These are phyloP conservation scores for Anoplius nigerrimus DNA, from an alignment of 2,888 invertebrate genomes.

Conservation along the genomic window DNA sequence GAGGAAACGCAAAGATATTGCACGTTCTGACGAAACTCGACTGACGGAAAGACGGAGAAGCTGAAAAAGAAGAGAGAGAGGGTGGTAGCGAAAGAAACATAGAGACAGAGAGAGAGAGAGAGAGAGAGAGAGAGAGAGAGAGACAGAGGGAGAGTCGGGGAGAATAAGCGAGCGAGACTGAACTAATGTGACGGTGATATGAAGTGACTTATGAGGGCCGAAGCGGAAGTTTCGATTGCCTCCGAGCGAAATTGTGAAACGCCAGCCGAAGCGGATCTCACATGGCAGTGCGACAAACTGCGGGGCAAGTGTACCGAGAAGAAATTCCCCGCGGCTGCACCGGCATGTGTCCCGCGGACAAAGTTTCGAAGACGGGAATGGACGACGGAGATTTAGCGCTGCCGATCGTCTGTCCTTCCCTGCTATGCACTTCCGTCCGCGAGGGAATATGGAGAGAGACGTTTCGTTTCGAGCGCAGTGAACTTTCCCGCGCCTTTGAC, in stretches of 20 bases:
- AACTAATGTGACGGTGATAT: conserved; percentile 37
- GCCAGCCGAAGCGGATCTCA: conserved; percentile 4
- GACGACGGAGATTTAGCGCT: too few relatives aligned
- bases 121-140: conserved; percentile 7
- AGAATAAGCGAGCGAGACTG: conserved; percentile 4
- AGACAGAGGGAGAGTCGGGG: conserved; percentile 1
- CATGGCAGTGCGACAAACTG: conserved; percentile 1
- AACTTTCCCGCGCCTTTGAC: too few relatives aligned
- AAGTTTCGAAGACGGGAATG: too few relatives aligned
- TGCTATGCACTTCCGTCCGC: too few relatives aligned
- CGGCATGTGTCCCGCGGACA: too few relatives aligned
- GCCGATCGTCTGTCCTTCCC: too few relatives aligned
- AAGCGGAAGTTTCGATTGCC: conserved; percentile 38
- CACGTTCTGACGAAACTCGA: background rate
- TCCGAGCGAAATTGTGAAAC: conserved; percentile 18
- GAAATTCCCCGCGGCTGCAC: too few relatives aligned
- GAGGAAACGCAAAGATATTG: conserved; percentile 37
- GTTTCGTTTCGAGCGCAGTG: too few relatives aligned
- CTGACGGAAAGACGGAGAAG: background rate
- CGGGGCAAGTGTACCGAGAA: too few relatives aligned
- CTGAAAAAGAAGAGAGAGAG: too few relatives aligned
- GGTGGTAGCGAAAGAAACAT: background rate
- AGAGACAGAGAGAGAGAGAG: too few relatives aligned
- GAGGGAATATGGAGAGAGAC: too few relatives aligned
- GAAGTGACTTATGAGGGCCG: conserved; percentile 41